These are phyloP conservation scores for Gasteruption jaculator DNA, from an alignment of 2,888 invertebrate genomes.

Conservation along the genomic window DNA sequence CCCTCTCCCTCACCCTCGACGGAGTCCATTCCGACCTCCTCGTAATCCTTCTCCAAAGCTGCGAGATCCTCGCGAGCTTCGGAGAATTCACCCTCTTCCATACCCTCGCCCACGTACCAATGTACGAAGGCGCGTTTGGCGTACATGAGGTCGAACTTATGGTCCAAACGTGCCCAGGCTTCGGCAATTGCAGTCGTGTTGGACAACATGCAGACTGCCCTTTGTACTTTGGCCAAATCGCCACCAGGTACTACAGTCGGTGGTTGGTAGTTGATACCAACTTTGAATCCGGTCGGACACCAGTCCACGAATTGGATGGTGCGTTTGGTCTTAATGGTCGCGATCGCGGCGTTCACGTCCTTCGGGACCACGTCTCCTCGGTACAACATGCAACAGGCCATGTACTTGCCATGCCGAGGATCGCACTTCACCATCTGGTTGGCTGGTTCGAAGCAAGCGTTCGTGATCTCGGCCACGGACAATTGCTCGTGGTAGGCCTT, in stretches of 20 bases:
- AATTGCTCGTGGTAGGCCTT: conserved; percentile 71
- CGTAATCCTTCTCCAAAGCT: conserved; percentile 66
- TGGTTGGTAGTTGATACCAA: conserved; percentile 55
- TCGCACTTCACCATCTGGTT: conserved; percentile 88
- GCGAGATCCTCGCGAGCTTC: conserved; percentile 78
- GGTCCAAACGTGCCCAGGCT: conserved; percentile 65
- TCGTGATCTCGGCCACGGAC: conserved; percentile 74
- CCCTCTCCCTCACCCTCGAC: conserved; percentile 52
- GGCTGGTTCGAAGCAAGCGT: conserved; percentile 80
- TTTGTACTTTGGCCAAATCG: conserved; percentile 59
- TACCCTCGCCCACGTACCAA: conserved; percentile 79
- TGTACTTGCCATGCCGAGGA: conserved; percentile 76
- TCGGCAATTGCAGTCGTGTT: conserved; percentile 67
- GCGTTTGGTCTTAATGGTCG: conserved; percentile 68
- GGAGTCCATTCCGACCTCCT: conserved; percentile 65
- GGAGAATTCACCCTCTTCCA: conserved; percentile 80
- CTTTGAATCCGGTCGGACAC: conserved; percentile 69
- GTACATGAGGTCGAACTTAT: conserved; percentile 68
- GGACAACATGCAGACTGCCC: conserved; percentile 66
- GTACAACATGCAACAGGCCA: conserved; percentile 80
- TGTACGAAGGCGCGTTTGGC: conserved; percentile 67
- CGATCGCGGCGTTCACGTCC: conserved; percentile 81
- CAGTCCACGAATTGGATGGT: conserved; percentile 85
- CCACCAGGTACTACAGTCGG: conserved; percentile 54
- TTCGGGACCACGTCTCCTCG: conserved; percentile 85